These are phyloP conservation scores for Leptopilina drosophilae DNA, from an alignment of 2,888 invertebrate genomes.

Conservation along the genomic window DNA sequence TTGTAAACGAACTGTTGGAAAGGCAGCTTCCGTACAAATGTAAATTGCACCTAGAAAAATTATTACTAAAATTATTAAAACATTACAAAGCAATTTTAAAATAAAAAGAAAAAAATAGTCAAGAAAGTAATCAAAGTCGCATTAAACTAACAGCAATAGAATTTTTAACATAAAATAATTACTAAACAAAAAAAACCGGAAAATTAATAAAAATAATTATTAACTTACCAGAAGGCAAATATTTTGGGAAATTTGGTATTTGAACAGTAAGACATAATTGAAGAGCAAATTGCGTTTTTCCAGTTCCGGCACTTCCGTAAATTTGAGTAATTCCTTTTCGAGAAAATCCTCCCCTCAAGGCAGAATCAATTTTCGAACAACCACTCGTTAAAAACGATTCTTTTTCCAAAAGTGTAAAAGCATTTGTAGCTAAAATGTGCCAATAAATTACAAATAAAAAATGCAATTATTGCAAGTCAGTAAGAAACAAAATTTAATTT, in stretches of 20 bases:
- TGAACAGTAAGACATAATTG: constrained; percentile 85
- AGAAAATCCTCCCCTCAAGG: constrained; percentile 84
- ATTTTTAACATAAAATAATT: background rate
- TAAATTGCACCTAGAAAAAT: constrained; percentile 79
- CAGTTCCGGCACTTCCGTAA: constrained; percentile 88
- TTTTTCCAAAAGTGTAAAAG: constrained; percentile 47
- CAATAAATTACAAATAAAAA: background rate
- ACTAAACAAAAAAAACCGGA: background rate
- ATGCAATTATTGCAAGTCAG: background rate
- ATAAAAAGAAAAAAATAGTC: too few relatives aligned
- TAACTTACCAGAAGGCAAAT: constrained; percentile 78
- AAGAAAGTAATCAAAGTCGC: too few relatives aligned
- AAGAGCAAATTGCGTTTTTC: constrained; percentile 89
- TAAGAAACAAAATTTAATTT: background rate
- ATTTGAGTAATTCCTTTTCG: constrained; percentile 86
- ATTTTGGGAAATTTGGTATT: constrained; percentile 78
- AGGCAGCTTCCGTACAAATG: constrained; percentile 88
- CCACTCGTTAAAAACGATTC: constrained; percentile 76
- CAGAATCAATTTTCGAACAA: constrained; percentile 80
- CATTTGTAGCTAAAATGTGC: constrained; percentile 42
- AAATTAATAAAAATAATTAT: too few relatives aligned
- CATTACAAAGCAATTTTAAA: too few relatives aligned
- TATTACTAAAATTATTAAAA: background rate
- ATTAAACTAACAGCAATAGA: too few relatives aligned
- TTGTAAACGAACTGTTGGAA: constrained; percentile 84